Base-by-base conservation (phyloP, 2,113 vertebrate species). In the Menura novaehollandiae region DNA sequence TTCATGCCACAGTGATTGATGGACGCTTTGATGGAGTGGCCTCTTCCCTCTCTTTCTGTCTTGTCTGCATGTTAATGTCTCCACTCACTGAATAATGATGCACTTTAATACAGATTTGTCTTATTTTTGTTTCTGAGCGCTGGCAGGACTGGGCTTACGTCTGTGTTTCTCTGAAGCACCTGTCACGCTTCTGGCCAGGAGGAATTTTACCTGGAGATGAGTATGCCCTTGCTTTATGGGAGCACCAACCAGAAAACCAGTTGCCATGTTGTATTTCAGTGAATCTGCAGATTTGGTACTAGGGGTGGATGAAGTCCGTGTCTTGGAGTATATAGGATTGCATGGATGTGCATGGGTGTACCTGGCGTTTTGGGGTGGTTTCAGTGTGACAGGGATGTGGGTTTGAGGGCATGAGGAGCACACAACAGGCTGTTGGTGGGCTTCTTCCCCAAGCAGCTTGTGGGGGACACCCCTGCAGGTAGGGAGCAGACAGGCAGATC, bases 61-160 rank as follows among this genome's bases (percentile, higher is more conserved):
- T 88, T 76, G 76, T 91, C 93, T 93, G 84, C 85, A 60, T 94
- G 39, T 86, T 91, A 89, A 92, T 91, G 58, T 73, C 60, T 78
- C 41, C 20, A 49, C 69, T 72, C 18, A 3, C 39, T 92, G 88
- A 85, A 87, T 94, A 92, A 94, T 51, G 64, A 95, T 76, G 46
- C n/a, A 51, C 53, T 88, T 91, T 37, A 71, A 35, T 67, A 76
- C 47, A 88, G 9, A 44, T 91, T 88, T 92, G 64, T 90, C 58
- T 91, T 92, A 60, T 88, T 87, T 94, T 93, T 94, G 44, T 64
- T 88, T 81, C 43, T 88, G 83, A 80, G 44, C 0, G 0, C 52
- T 86, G 76, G 22, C 56, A 87, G 72, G 68, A 13, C 44, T 0
- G 3, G 35, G 15, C 7, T 88, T 89, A 59, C 64, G 37, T 41